Base-by-base conservation (phyloP, 2,888 invertebrate species). In the Unio delphinus region DNA sequence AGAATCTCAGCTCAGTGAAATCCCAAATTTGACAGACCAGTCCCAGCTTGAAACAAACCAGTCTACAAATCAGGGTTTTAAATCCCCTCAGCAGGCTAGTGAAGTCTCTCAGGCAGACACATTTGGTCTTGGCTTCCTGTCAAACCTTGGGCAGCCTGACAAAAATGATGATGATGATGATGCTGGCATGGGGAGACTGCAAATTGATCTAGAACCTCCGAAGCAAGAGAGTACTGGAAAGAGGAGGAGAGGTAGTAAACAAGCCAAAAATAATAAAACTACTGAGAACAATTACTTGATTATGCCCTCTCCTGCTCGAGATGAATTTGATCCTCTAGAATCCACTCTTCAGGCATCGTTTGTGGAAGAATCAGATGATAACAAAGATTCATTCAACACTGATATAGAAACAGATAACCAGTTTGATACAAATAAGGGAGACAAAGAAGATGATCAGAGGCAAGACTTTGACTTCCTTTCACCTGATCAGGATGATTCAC, bases 391-490 rank as follows among this genome's bases (percentile, higher is more conserved):
- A 28, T 30, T 77, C 15, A 74, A 72, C 60, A 77, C 75, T 73
- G 75, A 75, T 64, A 75, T 68, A 60, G 75, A 77, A 56, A 30
- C 45, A 2, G 45, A 45, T 45, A 11, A 15, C 45, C 45, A 45
- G 45, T 45, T 45, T 45, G 45, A 45, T 45, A 15, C 11, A 11
- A 15, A 11, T 45, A 45, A 45, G 11, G 45, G 11, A 69, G 75
- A 75, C 28, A 67, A 75, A 54, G 77, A 77, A 30, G 77, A 45
- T 45, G 45, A 77, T 64, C 77, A 77, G 70, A 69, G 73, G 17
- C 76, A 78, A 65, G 75, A 74, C 63, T 76, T 77, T 20, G 79
- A 80, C 55, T 73, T 78, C 58, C 73, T 79, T 59, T 78, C 78
- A 55, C 76, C 79, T 54, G 76, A 75, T 71, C 79, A 80, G 65